Base-by-base conservation (phyloP, 2,797 vertebrate genomes). In the Phaenicophaeus curvirostris region DNA sequence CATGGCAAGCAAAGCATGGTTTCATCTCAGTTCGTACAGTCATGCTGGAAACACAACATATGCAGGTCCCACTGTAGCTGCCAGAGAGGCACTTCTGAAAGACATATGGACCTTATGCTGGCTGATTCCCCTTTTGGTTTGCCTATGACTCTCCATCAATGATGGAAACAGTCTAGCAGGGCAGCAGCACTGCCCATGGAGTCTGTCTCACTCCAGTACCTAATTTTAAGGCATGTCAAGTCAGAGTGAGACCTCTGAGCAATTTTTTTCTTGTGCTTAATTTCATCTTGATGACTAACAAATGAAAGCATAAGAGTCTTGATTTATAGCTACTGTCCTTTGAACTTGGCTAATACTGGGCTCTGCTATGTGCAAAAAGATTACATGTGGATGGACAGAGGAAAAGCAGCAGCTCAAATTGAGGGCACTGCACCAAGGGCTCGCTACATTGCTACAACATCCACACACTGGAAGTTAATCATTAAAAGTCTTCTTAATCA, bases 231-330 rank as follows among this genome's bases (percentile, higher is more conserved):
- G 27, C 0, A 0, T 35, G 12, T 2, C 4, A 1, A 68, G 65
- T 31, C 1, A 1, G 28, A 93, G 33, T 6, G 48, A 61, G 50
- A 33, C 72, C 78, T 66, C 50, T 54, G 59, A 85, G 35, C 3
- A 9, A 9, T 62, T 62, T 57, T 81, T 75, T 39, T 41, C 58
- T 57, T 0, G 0, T 75, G 66, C 13, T 83, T 91, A 77, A 83
- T 93, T 94, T 80, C n/a, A n/a, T 87, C 50, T 83, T 71, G 74
- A 86, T 68, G 58, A 77, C 63, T 87, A 92, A 65, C n/a, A 93
- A 89, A 39, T 77, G 85, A 85, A 94, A 94, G n/a, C 9, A 8
- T n/a, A 20, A 89, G 78, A 87, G 44, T 28, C 59, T 84, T 82
- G 76, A 81, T 80, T 87, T 83, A 79, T 15, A 30, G 2, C 37